Evolutionary conservation across 2,113 vertebrate species (phyloP), one percentile per base, ranked within the genome.

Genomic region (Halcyon malimbica): DNA sequence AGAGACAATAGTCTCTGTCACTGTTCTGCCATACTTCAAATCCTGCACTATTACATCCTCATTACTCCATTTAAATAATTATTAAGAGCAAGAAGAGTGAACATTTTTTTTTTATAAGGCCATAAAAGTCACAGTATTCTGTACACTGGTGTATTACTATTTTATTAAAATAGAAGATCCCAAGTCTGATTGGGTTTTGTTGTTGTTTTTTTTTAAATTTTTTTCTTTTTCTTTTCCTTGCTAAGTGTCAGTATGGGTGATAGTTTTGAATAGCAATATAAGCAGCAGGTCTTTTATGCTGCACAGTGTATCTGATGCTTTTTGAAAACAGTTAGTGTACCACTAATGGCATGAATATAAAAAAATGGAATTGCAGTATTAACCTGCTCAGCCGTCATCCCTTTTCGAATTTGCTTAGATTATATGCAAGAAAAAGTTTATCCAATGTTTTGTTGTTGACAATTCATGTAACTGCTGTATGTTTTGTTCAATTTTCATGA

Each of bases 81-180:
- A 51, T 5, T 19, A 76, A 74, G 10, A 35, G 3, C 10, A 74
- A 59, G 11, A 70, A 59, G 16, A 73, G 11, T 59, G 0, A 39
- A 3, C 41, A 29, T 35, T 42, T n/a, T 25, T 35, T 51, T 51
- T 51, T 31, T 11, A 46, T 67, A 83, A 33, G 14, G 7, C 5
- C 11, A 33, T 67, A 74, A 89, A 69, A 2, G 12, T 77, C 13
- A 62, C 17, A 26, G 23, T 57, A 62, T 65, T 82, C 8, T 67
- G 26, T 48, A 83, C 9, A 46, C 3, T 2, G 1, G 0, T 42
- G 16, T 42, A 59, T 57, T 75, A 39, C 1, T 53, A 9, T 64
- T 83, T 60, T 70, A 44, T 57, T 21, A 54, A 64, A 86, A 73
- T 2, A 56, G 25, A 56, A 76, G 13, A 64, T 18, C 4, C 0